Percentiles rank a stretch among this genome's conserved stretches.
Conservation (phyloP, 2,888 invertebrate genomes). For the Drosophila prostipennis region DNA sequence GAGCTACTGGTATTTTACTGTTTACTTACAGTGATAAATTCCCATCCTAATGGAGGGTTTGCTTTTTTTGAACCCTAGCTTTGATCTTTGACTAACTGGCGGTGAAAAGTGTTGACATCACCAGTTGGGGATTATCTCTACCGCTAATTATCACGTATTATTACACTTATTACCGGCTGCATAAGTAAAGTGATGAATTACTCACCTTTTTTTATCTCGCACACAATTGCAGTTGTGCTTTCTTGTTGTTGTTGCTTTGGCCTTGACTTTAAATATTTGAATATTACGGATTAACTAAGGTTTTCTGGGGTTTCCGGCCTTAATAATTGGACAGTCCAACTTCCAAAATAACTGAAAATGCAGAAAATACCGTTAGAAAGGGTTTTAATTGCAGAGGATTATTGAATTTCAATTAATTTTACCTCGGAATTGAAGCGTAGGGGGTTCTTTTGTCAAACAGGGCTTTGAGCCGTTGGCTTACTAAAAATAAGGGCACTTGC, state of each 20-base stretch:
- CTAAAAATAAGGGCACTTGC: conserved; percentile 16
- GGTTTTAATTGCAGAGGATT: neutral
- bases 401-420: conserved; percentile 7
- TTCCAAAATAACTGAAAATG: neutral
- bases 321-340: neutral
- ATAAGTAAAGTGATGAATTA: conserved; percentile 11
- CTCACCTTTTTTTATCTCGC: conserved; percentile 23
- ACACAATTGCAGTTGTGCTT: conserved; percentile 13
- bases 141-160: conserved; percentile 7
- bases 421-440: neutral
- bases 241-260: neutral
- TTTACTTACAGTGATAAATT: neutral
- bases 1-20: neutral
- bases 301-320: neutral
- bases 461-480: neutral
- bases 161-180: conserved; percentile 1
- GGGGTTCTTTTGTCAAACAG: neutral
- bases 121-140: neutral
- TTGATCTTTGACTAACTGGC: neutral
- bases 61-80: neutral
- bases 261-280: conserved; percentile 17
- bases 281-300: neutral
- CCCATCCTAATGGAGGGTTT: neutral
- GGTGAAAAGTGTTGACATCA: conserved; percentile 18
- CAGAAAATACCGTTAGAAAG: conserved; percentile 3